Evolutionary conservation across 2,888 invertebrate genomes (phyloP), one percentile per base, ranked within the genome.

Genomic region (Mesopsocus fuscifrons): DNA sequence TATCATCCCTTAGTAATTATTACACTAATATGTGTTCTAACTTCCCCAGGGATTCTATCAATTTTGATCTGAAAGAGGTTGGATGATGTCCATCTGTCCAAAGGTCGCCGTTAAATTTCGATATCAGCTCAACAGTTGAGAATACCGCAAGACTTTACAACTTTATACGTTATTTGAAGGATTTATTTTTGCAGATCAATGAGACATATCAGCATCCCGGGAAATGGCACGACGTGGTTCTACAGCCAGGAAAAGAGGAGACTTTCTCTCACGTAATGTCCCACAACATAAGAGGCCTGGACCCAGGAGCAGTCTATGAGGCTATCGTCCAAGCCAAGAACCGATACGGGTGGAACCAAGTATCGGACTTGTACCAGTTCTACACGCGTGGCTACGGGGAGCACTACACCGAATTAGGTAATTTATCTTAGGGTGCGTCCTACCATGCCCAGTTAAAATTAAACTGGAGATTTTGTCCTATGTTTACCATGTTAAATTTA

Each of bases 261-360:
- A 61, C 66, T 22, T 58, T 66, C 51, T 61, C 64, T 46, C 68
- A 69, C 54, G 62, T 68, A 50, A 75, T 77, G 56, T 61, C 71
- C 1, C 75, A 77, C 59, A 72, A 73, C 57, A 69, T 78, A 52
- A 63, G 65, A 21, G 68, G 67, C 23, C 62, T 79, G 49, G 67
- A 73, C 56, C 69, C 77, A 1, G 74, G 69, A 2, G 72, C 75
- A 6, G 71, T 74, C 47, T 79, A 77, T 58, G 78, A 79, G 54
- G 77, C 77, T 9, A 74, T 76, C 50, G 77, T 78, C 42, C 75
- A 76, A 53, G 77, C 78, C 45, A 77, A 74, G 64, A 79, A 79
- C 59, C 67, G 74, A 60, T 77, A 76, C 50, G 78, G 78, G 1
- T 77, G 77, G 76, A 76, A 76, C 53, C 75, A 76, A 66, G 74